Conservation (phyloP, 2,113 vertebrate genomes). For the Aegotheles bennettii region DNA sequence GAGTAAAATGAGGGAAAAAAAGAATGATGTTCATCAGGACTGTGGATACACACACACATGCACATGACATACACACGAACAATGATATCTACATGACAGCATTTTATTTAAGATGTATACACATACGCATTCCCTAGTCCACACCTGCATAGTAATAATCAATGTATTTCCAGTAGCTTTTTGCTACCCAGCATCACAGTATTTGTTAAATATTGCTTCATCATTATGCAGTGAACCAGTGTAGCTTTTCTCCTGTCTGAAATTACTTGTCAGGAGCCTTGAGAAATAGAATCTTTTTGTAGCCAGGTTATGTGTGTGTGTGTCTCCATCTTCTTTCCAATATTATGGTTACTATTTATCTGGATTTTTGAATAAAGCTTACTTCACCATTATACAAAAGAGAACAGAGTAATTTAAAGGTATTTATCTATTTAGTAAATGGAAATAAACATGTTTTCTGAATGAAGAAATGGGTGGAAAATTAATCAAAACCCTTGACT, state of each 20-base stretch:
- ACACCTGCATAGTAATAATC: background rate
- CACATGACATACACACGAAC: too few species aligned
- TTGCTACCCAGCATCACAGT: background rate
- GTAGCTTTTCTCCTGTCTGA: background rate
- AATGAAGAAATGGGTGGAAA: background rate
- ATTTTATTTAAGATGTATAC: background rate
- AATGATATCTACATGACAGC: too few species aligned
- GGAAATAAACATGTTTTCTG: background rate
- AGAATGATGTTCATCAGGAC: rapidly evolving
- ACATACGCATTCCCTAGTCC: background rate
- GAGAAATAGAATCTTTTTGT: background rate
- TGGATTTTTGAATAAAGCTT: background rate
- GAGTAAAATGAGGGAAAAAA: background rate
- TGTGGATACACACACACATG: background rate
- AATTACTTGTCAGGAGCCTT: background rate
- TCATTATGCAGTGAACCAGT: background rate
- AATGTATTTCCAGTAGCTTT: background rate
- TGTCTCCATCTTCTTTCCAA: background rate
- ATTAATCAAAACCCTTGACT: background rate
- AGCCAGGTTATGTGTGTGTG: background rate
- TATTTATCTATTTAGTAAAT: background rate
- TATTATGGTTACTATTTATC: background rate
- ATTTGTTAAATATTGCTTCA: background rate
- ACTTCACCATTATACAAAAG: background rate
- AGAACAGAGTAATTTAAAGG: background rate